Conservation (phyloP, 1,140 invertebrate species). For the Neotoxoptera formosana region DNA sequence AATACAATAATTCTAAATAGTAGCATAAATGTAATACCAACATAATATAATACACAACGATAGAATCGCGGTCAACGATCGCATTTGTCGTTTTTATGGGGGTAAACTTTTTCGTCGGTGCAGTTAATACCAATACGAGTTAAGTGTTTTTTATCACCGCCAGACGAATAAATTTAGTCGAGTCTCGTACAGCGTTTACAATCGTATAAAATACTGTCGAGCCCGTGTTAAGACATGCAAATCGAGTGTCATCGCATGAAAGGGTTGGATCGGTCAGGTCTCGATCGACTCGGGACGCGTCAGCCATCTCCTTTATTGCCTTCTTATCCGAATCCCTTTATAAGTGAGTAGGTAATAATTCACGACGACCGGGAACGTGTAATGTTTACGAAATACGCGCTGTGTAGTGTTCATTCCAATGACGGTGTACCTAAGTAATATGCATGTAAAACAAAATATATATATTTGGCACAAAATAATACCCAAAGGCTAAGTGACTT, state of each 20-base stretch:
- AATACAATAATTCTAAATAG: background rate
- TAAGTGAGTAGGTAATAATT: slow-evolving; percentile 20
- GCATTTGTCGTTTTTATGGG: background rate
- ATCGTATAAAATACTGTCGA: background rate
- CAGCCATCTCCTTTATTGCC: background rate
- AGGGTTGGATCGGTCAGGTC: slow-evolving; percentile 42
- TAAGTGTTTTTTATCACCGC: slow-evolving; percentile 1
- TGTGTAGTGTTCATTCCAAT: background rate
- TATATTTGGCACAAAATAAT: background rate
- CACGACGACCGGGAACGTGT: background rate
- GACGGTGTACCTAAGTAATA: background rate
- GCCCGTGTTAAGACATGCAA: background rate
- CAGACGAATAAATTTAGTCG: slow-evolving; percentile 20
- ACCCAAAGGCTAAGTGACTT: background rate
- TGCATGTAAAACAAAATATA: too few relatives aligned
- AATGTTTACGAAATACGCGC: background rate
- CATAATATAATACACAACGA: background rate
- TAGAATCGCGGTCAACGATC: background rate
- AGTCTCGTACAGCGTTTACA: background rate
- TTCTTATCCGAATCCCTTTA: background rate
- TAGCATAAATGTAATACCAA: background rate
- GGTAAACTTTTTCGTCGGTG: background rate
- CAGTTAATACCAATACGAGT: background rate
- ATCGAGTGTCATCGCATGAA: background rate
- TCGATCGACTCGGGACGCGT: slow-evolving; percentile 14